These are phyloP conservation scores for Amphiprion percula DNA, from an alignment of 2,113 vertebrate genomes.

Conservation along the genomic window DNA sequence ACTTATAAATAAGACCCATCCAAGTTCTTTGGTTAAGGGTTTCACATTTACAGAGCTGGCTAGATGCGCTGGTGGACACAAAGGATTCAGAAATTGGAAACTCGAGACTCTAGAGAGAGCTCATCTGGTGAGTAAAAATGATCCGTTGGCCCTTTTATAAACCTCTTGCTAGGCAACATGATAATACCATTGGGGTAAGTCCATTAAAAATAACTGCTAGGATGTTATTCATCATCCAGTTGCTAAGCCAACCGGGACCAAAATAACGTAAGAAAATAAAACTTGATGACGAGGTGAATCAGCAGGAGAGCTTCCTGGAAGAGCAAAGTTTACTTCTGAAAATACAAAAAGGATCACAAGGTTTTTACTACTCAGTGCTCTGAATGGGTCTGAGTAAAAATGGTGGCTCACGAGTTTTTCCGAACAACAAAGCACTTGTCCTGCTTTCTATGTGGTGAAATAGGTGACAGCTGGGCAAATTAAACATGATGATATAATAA, in stretches of 20 bases:
- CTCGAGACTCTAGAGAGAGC: slow-evolving; percentile 56
- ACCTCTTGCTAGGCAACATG: slow-evolving; percentile 59
- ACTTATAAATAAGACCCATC: slow-evolving; percentile 23
- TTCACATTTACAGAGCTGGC: slow-evolving; percentile 49
- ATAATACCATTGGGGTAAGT: slow-evolving; percentile 61
- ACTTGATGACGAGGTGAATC: slow-evolving; percentile 67
- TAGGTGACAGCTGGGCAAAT: neutral
- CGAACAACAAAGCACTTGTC: neutral
- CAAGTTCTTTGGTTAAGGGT: slow-evolving; percentile 3
- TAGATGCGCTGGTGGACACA: slow-evolving; percentile 28
- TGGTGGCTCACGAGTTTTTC: neutral
- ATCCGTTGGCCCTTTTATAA: slow-evolving; percentile 58
- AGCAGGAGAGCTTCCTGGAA: slow-evolving; percentile 71
- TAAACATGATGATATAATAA: neutral
- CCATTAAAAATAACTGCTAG: slow-evolving; percentile 72
- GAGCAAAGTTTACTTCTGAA: slow-evolving; percentile 55
- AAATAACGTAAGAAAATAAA: slow-evolving; percentile 73
- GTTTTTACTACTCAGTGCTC: neutral
- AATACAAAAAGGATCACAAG: slow-evolving; percentile 16
- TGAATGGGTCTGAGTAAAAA: slow-evolving; percentile 25
- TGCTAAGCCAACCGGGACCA: slow-evolving; percentile 66
- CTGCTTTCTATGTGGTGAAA: neutral
- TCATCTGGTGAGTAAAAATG: slow-evolving; percentile 58
- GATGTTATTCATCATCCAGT: slow-evolving; percentile 69
- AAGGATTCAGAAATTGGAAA: slow-evolving; percentile 57